Conservation (phyloP, 2,797 vertebrate genomes). For the Gymnothorax reevesii region DNA sequence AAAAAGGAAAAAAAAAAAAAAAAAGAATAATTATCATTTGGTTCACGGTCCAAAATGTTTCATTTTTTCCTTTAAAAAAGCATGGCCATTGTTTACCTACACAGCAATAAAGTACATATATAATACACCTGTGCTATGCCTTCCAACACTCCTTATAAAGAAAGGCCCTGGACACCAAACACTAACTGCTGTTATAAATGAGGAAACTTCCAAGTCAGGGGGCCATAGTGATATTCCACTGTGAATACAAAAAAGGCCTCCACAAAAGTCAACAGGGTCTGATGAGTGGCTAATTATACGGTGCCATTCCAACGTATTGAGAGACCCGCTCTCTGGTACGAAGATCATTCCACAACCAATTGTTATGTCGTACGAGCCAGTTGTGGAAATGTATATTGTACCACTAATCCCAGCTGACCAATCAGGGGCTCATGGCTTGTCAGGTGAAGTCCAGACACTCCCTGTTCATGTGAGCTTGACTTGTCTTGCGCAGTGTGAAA, state of each 20-base stretch:
- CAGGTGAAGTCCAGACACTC: too few species aligned
- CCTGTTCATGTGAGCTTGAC: too few species aligned
- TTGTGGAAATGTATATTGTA: too few species aligned
- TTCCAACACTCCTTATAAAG: not conserved
- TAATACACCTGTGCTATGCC: not conserved
- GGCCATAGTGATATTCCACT: not conserved
- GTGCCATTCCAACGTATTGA: too few species aligned
- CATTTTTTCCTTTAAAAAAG: not conserved
- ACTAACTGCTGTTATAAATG: not conserved
- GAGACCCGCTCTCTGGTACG: too few species aligned
- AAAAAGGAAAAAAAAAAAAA: too few species aligned
- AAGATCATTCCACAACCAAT: too few species aligned
- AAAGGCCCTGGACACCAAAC: not conserved
- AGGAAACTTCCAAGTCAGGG: not conserved
- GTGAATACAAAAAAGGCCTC: not conserved
- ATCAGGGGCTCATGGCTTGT: too few species aligned
- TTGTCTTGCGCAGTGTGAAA: too few species aligned
- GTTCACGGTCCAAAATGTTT: not conserved
- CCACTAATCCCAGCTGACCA: too few species aligned
- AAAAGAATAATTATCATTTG: not conserved
- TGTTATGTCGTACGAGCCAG: too few species aligned
- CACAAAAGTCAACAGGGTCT: not conserved
- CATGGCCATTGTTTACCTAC: not conserved
- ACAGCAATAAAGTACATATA: not conserved
- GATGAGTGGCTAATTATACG: not conserved